These are phyloP conservation scores for Anguilla obscura DNA, from an alignment of 2,797 vertebrate species.

Conservation along the genomic window DNA sequence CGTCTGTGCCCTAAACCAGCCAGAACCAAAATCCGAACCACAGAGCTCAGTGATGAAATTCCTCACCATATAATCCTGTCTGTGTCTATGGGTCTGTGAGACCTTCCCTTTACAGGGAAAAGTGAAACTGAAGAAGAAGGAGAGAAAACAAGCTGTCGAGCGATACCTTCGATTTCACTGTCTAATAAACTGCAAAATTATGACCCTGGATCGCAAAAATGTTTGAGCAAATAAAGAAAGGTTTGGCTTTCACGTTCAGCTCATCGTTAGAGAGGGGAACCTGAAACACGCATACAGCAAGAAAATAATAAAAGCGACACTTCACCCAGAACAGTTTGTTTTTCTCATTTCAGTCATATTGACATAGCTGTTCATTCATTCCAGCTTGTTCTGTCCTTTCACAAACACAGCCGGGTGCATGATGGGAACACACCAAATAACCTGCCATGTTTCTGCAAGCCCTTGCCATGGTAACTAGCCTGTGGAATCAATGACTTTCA, in stretches of 20 bases:
- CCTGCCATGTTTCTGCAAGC: conserved; percentile 65
- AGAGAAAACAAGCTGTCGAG: conserved; percentile 35
- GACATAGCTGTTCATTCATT: conserved; percentile 73
- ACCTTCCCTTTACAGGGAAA: neutral
- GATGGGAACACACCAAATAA: conserved; percentile 56
- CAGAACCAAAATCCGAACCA: conserved; percentile 63
- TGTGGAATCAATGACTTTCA: conserved; percentile 65
- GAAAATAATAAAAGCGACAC: conserved; percentile 63
- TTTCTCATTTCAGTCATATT: conserved; percentile 69
- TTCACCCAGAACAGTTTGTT: conserved; percentile 67
- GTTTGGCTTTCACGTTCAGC: neutral
- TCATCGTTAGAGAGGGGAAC: conserved; percentile 16
- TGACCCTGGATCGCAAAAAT: conserved; percentile 19
- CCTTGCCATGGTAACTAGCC: conserved; percentile 62
- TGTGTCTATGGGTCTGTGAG: neutral
- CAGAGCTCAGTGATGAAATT: neutral
- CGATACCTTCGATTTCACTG: conserved; percentile 31
- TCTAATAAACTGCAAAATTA: conserved; percentile 13
- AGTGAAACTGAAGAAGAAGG: neutral
- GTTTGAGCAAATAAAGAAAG: conserved; percentile 12
- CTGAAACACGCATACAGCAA: conserved; percentile 39
- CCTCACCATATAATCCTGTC: neutral
- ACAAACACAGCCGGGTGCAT: conserved; percentile 65
- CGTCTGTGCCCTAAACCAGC: conserved; percentile 56
- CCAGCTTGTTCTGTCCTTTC: conserved; percentile 69